Conservation (phyloP, 2,888 invertebrate genomes). For the Drosophila fulvimacula region DNA sequence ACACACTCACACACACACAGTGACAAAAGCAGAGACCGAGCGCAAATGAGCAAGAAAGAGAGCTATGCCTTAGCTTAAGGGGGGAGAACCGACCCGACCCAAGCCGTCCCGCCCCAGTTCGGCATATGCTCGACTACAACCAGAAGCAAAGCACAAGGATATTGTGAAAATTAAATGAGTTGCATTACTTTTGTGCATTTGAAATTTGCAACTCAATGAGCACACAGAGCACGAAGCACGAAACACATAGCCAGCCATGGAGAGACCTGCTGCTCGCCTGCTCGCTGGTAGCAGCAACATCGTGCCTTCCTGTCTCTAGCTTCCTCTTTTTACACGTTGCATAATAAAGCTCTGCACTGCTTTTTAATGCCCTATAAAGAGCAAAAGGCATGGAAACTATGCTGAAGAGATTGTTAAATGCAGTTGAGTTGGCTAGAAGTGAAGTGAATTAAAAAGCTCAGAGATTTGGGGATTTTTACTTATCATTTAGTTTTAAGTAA, state of each 20-base stretch:
- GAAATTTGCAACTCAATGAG: conserved; percentile 80
- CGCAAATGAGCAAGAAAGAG: conserved; percentile 14
- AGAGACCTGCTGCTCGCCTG: conserved; percentile 6
- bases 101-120: not conserved
- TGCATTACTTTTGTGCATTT: conserved; percentile 80
- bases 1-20: conserved; percentile 5
- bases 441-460: not conserved
- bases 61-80: conserved; percentile 23
- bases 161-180: conserved; percentile 81
- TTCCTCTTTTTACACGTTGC: conserved; percentile 66
- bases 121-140: conserved; percentile 61
- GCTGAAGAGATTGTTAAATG: not conserved
- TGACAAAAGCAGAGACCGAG: conserved; percentile 21
- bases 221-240: conserved; percentile 44
- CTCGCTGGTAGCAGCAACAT: conserved; percentile 35
- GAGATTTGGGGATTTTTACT: not conserved
- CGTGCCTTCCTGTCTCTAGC: conserved; percentile 63
- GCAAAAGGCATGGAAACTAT: not conserved
- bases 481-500: no score
- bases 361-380: conserved; percentile 27
- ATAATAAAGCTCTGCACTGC: conserved; percentile 56
- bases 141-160: conserved; percentile 74
- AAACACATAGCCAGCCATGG: conserved; percentile 16
- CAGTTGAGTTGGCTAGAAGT: not conserved
- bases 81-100: conserved; percentile 1